Evolutionary conservation across 2,888 invertebrate species (phyloP), one percentile per base, ranked within the genome.

Genomic region (Bimastos eiseni): DNA sequence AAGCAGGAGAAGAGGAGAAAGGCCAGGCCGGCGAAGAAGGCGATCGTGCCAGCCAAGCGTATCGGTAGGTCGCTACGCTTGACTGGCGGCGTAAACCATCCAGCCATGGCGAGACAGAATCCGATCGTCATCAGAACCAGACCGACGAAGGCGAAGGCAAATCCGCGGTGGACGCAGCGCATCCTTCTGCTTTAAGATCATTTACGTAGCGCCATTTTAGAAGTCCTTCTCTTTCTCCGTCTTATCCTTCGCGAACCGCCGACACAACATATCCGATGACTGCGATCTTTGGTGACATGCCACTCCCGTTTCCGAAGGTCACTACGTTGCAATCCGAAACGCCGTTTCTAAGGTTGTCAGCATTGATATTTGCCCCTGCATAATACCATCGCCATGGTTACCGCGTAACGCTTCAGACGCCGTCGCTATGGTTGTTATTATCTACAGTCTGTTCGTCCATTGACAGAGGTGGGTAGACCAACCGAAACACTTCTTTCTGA

Each of bases 91-190:
- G 90, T 70, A 36, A 90, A 49, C 90, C 90, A 90, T 3, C 90
- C 90, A 34, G 55, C 83, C 44, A 70, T 49, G 34, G 70, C 37
- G 30, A 90, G 90, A 49, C 90, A 90, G 90, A 90, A 90, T 11
- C 90, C 90, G 83, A 55, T n/a, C n/a, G 90, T 90, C 55, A 70
- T 70, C 70, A 90, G 90, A 30, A 90, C 21, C 33, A 90, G 90
- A 33, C 90, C 90, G 44, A 70, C 34, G 90, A 70, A 90, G 34
- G 83, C 90, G 44, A 70, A 37, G 83, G 30, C 49, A 49, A 90
- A 90, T 3, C n/a, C 70, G 15, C 89, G 89, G 33, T n/a, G 6
- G 21, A 37, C 86, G n/a, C 86, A 86, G 11, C 37, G 36, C 86
- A 86, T 86, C 86, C 8, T 55, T 4, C 30, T 55, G 24, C 3